Evolutionary conservation across 2,888 invertebrate genomes (phyloP).

Genomic region (Tholera decimalis): DNA sequence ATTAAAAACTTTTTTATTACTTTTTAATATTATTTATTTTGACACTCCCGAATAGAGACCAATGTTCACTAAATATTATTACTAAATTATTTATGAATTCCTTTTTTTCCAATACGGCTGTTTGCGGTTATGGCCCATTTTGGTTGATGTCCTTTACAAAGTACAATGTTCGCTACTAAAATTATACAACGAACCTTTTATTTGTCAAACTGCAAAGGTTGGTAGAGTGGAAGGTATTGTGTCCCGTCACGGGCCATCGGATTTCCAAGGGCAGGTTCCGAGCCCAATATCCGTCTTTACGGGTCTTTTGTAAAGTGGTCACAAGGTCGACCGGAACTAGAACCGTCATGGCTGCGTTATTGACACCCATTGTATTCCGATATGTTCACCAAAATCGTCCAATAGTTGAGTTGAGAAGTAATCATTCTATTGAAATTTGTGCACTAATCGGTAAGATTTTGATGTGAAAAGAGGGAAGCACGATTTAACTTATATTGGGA

Average conservation of each 20-base stretch:
- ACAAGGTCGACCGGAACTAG: conserved; percentile 48
- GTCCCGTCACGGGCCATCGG: conserved; percentile 49
- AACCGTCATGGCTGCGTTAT: conserved; percentile 21
- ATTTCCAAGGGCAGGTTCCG: conserved; percentile 56
- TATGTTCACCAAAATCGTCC: neutral
- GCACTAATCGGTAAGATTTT: neutral
- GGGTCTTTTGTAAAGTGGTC: conserved; percentile 45
- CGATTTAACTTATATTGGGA: neutral
- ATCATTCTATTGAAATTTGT: neutral
- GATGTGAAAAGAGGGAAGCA: neutral
- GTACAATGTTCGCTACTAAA: conserved; percentile 21
- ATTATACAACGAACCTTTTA: conserved; percentile 19
- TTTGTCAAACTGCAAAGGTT: conserved; percentile 32
- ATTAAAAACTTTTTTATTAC: too few species aligned
- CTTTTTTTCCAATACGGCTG: too few species aligned
- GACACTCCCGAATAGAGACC: too few species aligned
- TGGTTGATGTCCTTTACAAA: too few species aligned
- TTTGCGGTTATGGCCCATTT: too few species aligned
- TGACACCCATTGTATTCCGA: conserved; percentile 9
- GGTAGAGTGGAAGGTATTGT: conserved; percentile 49
- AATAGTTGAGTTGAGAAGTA: neutral
- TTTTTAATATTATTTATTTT: too few species aligned
- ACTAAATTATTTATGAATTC: too few species aligned
- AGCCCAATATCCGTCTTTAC: conserved; percentile 57
- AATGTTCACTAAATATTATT: too few species aligned